Evolutionary conservation across 2,888 invertebrate genomes (phyloP), one percentile per base, ranked within the genome.

Genomic region (Epinotia bilunana): DNA sequence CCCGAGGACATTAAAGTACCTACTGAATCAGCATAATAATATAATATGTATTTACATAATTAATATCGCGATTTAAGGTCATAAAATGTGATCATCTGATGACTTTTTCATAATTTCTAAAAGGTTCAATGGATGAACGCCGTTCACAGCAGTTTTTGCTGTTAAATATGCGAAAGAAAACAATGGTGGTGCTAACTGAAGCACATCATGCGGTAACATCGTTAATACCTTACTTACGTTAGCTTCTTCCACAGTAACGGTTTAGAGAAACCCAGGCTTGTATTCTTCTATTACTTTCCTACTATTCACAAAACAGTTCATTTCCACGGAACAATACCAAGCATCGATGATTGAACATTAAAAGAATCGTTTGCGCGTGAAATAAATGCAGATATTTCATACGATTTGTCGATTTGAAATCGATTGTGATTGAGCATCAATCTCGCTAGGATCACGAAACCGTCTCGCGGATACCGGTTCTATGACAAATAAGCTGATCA

Each of bases 401-500:
- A 67, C 61, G 61, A 73, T 68, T 71, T 65, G 39, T 74, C 64
- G 74, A 60, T 74, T 72, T 67, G 78, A 81, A 86, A 86, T 84
- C 83, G 83, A 85, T 84, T 86, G 84, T 60, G 77, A 64, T 64
- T 64, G 53, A 83, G 81, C 80, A 81, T 77, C 80, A 78, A 80
- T 77, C 76, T 80, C 83, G 83, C 82, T 84, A 84, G 80, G 80
- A 82, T 81, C 82, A 80, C 77, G 75, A 68, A 77, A 79, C 79
- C 79, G 73, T 79, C 79, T 78, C 79, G 71, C 76, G 67, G 75
- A 82, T 88, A 90, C 90, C 89, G 88, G 89, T 88, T 89, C 86
- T 85, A 85, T 88, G 87, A 89, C 88, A 90, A 89, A 87, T 86
- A 88, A 87, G 83, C 83, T 84, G 85, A 88, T 85, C 85, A 83